A percentile compares a stretch with the other conserved stretches of the same genome.
phyloP scores from a whole-genome alignment of 2,113 vertebrate species.

The Pelecanoides urinatrix region DNA sequence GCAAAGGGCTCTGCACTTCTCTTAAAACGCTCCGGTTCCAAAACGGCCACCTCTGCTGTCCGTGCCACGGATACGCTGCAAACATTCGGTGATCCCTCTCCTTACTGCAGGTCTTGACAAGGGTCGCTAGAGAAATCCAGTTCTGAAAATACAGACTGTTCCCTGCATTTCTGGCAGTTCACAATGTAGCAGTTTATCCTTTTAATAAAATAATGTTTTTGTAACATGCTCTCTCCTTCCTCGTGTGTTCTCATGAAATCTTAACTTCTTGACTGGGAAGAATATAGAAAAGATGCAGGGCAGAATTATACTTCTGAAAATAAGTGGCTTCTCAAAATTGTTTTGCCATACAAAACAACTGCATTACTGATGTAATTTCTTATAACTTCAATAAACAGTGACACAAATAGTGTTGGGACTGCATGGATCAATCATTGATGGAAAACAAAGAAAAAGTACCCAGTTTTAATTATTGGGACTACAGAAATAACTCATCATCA shows the following conservation, averaged over 20 bases:
- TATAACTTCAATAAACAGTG: rapidly evolving
- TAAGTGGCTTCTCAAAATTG: neutral
- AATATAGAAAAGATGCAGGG: neutral
- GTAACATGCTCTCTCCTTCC: neutral
- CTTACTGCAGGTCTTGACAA: rapidly evolving
- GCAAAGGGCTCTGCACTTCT: neutral
- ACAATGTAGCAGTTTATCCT: rapidly evolving
- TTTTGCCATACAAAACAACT: neutral
- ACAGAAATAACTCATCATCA: neutral
- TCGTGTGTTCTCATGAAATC: neutral
- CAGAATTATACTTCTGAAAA: neutral
- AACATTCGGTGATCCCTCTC: rapidly evolving
- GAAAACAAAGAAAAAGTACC: neutral
- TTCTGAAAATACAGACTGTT: rapidly evolving
- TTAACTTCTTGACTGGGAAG: neutral
- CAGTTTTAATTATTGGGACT: too few relatives aligned
- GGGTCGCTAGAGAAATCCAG: neutral
- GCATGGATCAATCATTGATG: neutral
- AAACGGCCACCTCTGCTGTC: rapidly evolving
- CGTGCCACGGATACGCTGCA: rapidly evolving
- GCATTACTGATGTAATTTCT: neutral
- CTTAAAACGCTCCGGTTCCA: rapidly evolving
- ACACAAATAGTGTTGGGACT: rapidly evolving
- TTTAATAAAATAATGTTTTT: neutral
- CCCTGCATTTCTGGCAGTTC: neutral